These are phyloP conservation scores for Acanthisitta chloris DNA, from an alignment of 2,113 vertebrate species.

Conservation along the genomic window DNA sequence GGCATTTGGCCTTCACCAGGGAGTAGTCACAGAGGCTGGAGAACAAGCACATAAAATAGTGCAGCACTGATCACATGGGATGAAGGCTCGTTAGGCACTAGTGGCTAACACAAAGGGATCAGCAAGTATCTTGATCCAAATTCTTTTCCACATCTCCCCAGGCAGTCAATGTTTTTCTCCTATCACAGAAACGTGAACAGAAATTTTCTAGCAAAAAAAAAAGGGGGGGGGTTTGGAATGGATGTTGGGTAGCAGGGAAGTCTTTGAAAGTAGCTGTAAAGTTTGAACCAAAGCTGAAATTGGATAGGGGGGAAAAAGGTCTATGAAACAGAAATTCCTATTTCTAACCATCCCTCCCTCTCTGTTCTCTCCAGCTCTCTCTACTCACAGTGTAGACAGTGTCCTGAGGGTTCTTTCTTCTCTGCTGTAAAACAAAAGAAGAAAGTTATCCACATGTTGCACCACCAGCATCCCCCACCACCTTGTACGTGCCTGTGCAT, in stretches of 20 bases:
- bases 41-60: neutral
- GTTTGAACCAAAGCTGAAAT: neutral
- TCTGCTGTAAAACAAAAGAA: constrained; percentile 53
- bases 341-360: neutral
- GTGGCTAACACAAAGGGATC: neutral
- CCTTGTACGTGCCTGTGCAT: fast-evolving
- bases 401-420: constrained; percentile 70
- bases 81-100: neutral
- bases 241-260: neutral
- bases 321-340: neutral
- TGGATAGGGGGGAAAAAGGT: fast-evolving
- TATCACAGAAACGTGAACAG: neutral
- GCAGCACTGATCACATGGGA: neutral
- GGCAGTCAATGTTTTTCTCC: neutral
- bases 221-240: fast-evolving
- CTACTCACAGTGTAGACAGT: constrained; percentile 74
- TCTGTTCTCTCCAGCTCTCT: neutral
- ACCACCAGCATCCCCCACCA: neutral
- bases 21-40: neutral
- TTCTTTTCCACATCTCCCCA: neutral
- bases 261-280: neutral
- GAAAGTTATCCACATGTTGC: neutral
- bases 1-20: neutral
- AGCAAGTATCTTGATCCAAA: neutral
- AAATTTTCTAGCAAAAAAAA: neutral